These are phyloP conservation scores for Dinothrombium tinctorium DNA, from an alignment of 1,140 invertebrate genomes.

Conservation along the genomic window DNA sequence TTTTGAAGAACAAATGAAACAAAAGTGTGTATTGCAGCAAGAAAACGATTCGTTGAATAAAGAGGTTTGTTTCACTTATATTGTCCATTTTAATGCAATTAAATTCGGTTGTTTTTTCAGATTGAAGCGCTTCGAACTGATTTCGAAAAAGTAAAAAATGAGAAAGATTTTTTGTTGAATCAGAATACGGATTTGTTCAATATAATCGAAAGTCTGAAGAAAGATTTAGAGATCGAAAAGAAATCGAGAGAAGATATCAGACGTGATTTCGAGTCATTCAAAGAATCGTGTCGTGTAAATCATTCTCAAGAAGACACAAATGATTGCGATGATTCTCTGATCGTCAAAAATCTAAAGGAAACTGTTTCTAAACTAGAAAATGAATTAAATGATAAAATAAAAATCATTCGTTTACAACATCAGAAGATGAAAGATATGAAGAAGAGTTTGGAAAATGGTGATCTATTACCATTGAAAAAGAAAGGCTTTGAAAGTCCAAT, in stretches of 20 bases:
- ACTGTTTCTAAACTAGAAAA: conserved; percentile 1
- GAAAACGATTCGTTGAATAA: too few relatives aligned
- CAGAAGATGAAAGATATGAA: conserved; percentile 1
- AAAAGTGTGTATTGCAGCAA: too few relatives aligned
- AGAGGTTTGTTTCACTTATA: too few relatives aligned
- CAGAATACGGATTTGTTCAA: background rate
- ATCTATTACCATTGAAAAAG: background rate
- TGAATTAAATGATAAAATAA: background rate
- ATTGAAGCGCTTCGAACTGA: too few relatives aligned
- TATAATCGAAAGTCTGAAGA: background rate
- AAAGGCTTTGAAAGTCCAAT: background rate
- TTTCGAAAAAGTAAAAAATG: background rate
- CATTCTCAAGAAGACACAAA: background rate
- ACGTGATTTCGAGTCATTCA: background rate
- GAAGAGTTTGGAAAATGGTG: conserved; percentile 1
- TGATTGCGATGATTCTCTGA: too few relatives aligned
- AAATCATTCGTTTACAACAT: conserved; percentile 1
- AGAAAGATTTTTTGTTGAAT: background rate
- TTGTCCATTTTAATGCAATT: too few relatives aligned
- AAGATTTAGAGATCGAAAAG: background rate
- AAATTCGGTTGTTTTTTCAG: too few relatives aligned
- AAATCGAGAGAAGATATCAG: background rate
- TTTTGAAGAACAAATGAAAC: too few relatives aligned
- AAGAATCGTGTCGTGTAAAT: background rate
- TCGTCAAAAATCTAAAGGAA: background rate